phyloP scores from a whole-genome alignment of 1,140 invertebrate species.

The Lepidurus arcticus region DNA sequence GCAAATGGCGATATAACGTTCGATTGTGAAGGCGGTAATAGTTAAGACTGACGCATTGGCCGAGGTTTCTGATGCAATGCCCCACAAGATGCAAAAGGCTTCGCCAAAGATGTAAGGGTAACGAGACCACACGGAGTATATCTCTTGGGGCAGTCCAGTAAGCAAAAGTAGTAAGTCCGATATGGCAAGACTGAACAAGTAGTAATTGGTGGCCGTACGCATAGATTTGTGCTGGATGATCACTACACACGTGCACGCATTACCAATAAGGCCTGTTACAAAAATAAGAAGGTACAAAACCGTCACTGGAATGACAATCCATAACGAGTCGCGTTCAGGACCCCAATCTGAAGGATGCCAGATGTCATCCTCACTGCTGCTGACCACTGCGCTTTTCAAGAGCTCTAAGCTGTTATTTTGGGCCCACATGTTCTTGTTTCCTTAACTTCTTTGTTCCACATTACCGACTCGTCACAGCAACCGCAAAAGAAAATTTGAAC shows the following conservation, averaged over 20 bases:
- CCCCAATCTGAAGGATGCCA: constrained; percentile 4
- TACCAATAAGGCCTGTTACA: constrained; percentile 78
- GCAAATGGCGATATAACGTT: constrained; percentile 90
- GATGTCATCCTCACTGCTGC: not conserved
- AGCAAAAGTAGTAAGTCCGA: constrained; percentile 41
- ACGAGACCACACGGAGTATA: constrained; percentile 78
- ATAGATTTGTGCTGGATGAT: constrained; percentile 86
- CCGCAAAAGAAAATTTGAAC: no score
- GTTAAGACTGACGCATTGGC: constrained; percentile 89
- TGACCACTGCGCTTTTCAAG: not conserved
- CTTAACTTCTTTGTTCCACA: not conserved
- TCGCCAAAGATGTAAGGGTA: constrained; percentile 84
- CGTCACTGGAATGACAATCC: constrained; percentile 43
- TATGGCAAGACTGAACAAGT: constrained; percentile 71
- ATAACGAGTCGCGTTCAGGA: not conserved
- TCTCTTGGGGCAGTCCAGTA: constrained; percentile 73
- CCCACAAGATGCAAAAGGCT: constrained; percentile 74
- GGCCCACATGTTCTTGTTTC: not conserved
- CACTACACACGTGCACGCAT: constrained; percentile 86
- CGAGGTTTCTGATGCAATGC: constrained; percentile 78
- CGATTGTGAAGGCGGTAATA: constrained; percentile 88
- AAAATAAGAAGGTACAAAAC: constrained; percentile 79
- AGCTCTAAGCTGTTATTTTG: not conserved
- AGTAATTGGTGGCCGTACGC: constrained; percentile 90
- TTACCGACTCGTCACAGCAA: no score